Base-by-base conservation (phyloP, 1,140 invertebrate species). In the Colletes gigas region DNA sequence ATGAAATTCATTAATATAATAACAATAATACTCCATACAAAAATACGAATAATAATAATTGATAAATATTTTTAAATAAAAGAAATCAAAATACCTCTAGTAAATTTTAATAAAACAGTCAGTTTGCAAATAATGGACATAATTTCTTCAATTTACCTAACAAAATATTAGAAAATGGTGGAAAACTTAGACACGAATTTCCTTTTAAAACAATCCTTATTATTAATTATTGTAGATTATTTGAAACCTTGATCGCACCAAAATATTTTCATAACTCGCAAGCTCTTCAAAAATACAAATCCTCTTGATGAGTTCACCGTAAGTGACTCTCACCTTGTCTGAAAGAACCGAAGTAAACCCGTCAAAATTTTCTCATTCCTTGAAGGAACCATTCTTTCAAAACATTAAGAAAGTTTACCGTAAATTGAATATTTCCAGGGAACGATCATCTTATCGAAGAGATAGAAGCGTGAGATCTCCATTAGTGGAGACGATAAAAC, bases 301-400 rank as follows among this genome's bases (percentile, higher is more conserved):
- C 44, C 39, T 70, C 44, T 30, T 0, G 30, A n/a, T 8, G 30
- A 70, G n/a, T 17, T 77, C 15, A 69, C 39, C 4, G 12, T 70
- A 44, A 47, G 44, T 60, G n/a, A 68, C 41, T 77, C 39, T 41
- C 55, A 60, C 44, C 74, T 59, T 69, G 21, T 71, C 57, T 71
- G 67, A 52, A 78, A 78, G 54, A 71, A 71, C 14, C 17, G 21
- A 52, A 78, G 30, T 30, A 60, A 62, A 17, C 17, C 39, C 30
- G 65, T 76, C 72, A 81, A 81, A 62, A 81, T 59, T 76, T 81
- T 68, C 44, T 67, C 72, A 1, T 63, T 68, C 57, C 65, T 68
- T 41, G 5, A 69, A 68, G 72, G 12, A 68, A 14, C 10, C 17
- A 30, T 39, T 52, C 47, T 74, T 67, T 44, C 17, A 15, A 75